These are phyloP conservation scores for Ophion ventricosus DNA, from an alignment of 2,888 invertebrate genomes.

Conservation along the genomic window DNA sequence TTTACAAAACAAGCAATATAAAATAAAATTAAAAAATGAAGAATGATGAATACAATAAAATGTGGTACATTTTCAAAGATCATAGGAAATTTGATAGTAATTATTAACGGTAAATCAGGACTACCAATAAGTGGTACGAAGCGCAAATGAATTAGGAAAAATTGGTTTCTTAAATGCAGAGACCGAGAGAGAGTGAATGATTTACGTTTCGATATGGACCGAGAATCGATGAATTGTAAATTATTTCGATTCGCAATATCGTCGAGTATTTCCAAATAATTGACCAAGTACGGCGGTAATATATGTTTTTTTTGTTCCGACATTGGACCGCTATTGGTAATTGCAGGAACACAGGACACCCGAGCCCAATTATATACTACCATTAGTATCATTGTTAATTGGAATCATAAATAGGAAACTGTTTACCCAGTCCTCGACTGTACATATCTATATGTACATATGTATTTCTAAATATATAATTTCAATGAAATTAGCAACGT, in stretches of 20 bases:
- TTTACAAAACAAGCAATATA: no score
- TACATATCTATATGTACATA: slow-evolving; percentile 6
- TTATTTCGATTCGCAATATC: slow-evolving; percentile 5
- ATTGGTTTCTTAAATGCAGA: background rate
- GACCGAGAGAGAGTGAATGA: background rate
- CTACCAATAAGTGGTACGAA: no score
- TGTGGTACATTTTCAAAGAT: no score
- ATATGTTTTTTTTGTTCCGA: background rate
- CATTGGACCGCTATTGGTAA: slow-evolving; percentile 9
- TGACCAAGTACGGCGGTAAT: background rate
- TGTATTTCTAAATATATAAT: background rate
- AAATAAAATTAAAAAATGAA: no score
- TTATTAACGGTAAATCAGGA: no score
- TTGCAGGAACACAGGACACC: slow-evolving; percentile 16
- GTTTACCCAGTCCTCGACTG: slow-evolving; percentile 6
- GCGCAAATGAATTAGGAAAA: no score
- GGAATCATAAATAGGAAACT: slow-evolving; percentile 41
- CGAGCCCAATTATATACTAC: slow-evolving; percentile 38
- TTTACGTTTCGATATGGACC: background rate
- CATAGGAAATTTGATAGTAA: no score
- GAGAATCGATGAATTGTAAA: slow-evolving; percentile 2
- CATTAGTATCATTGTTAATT: slow-evolving; percentile 44
- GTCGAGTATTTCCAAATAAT: slow-evolving; percentile 16
- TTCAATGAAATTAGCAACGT: slow-evolving; percentile 20
- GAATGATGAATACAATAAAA: no score